Base-by-base conservation (phyloP, 2,113 vertebrate species). In the Corythornis madagascariensis region DNA sequence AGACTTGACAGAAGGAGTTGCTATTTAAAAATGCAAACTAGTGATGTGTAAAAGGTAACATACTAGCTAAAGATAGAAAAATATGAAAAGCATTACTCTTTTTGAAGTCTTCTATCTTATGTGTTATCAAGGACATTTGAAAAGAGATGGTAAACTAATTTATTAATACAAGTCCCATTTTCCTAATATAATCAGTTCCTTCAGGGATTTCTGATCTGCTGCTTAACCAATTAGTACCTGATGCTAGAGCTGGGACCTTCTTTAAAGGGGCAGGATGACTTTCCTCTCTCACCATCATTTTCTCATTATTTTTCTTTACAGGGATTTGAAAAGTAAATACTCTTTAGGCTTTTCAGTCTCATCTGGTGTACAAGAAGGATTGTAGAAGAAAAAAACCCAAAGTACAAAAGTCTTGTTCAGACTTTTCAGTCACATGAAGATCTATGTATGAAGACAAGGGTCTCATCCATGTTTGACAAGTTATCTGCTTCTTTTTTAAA, bases 161-260 rank as follows among this genome's bases (percentile, higher is more conserved):
- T 88, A 88, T 73, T 92, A 90, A 67, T 83, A 24, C 14, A 74
- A 76, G 84, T 66, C 82, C 89, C 43, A 85, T 89, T 93, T 95
- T 95, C 67, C 75, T 87, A 77, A 77, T 91, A 79, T 60, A 85
- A 83, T 78, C 35, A 38, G 20, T 80, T 82, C 75, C 74, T 91
- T 77, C 45, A 67, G 89, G 87, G 91, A 77, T 35, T 93, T 50
- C 33, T 53, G 22, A 69, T 88, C 80, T 81, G n/a, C 66, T 91
- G 75, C 42, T 87, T 85, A 89, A 83, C 31, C 55, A 64, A 1
- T 87, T 92, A 42, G 28, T 16, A 48, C 31, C 69, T 65, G 70
- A 31, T 94, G 19, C 16, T 60, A 17, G 43, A 87, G 67, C 55
- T 67, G 63, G 52, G 35, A 17, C 31, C 14, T 71, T 53, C 87